Evolutionary conservation across 2,888 invertebrate genomes (phyloP).

Genomic region (Chloroclysta siterata): DNA sequence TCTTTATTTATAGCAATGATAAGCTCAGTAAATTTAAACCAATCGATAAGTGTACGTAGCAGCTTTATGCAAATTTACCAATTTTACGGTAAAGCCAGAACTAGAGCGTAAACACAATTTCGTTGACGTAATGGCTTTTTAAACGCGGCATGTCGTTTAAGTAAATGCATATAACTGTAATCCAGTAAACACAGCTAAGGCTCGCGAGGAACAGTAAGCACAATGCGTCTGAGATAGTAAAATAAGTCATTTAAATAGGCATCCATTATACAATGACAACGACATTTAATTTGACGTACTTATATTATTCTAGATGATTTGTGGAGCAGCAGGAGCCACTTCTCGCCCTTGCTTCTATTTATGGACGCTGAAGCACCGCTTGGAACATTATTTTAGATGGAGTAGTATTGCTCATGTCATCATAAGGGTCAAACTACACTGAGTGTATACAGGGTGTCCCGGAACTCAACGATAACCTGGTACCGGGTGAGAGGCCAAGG

Average conservation of each 20-base stretch:
- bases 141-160: constrained; percentile 22
- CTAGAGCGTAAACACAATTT: constrained; percentile 29
- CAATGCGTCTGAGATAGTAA: background rate
- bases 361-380: too few relatives aligned
- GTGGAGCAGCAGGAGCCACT: background rate
- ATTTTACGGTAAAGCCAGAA: constrained; percentile 57
- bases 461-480: too few relatives aligned
- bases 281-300: background rate
- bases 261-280: too few relatives aligned
- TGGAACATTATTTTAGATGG: background rate
- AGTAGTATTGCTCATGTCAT: too few relatives aligned
- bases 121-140: constrained; percentile 26
- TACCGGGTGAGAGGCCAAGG: too few relatives aligned
- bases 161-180: constrained; percentile 25
- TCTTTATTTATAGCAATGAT: background rate
- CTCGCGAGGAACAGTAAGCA: background rate
- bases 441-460: too few relatives aligned
- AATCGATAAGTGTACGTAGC: background rate
- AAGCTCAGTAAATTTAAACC: background rate
- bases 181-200: constrained; percentile 1
- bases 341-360: background rate
- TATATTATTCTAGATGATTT: background rate
- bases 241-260: too few relatives aligned
- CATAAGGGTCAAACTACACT: too few relatives aligned
- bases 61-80: background rate